Evolutionary conservation across 2,113 vertebrate species (phyloP).

Genomic region (Labeo catla): DNA sequence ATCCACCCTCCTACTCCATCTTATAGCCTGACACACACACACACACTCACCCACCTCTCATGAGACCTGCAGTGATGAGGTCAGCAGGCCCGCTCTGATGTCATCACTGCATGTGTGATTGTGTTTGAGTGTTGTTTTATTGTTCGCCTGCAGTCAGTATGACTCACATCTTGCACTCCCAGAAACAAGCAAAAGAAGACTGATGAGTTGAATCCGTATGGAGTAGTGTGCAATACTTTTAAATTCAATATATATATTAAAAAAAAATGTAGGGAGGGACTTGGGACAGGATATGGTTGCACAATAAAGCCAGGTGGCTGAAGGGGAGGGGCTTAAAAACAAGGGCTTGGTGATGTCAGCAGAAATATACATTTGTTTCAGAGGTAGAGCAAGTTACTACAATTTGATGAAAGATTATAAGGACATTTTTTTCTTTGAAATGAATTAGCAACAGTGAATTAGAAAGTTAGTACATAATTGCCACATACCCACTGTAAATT

Average conservation of each 20-base stretch:
- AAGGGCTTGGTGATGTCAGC: background rate
- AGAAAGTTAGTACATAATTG: too few species aligned
- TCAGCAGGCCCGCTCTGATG: slow-evolving; percentile 51
- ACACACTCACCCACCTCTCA: background rate
- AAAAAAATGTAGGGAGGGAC: background rate
- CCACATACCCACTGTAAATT: too few species aligned
- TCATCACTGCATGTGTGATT: slow-evolving; percentile 46
- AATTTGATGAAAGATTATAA: too few species aligned
- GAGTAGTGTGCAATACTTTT: background rate
- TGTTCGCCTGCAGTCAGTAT: slow-evolving; percentile 37
- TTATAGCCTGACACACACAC: background rate
- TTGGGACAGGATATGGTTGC: background rate
- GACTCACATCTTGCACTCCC: slow-evolving; percentile 22
- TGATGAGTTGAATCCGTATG: background rate
- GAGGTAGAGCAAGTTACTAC: background rate
- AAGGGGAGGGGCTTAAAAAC: background rate
- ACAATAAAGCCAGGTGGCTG: background rate
- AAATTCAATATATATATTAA: background rate
- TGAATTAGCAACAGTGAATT: too few species aligned
- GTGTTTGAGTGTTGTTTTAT: slow-evolving; percentile 11
- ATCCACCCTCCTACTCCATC: slow-evolving; percentile 1
- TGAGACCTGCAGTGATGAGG: slow-evolving; percentile 36
- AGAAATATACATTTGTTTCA: background rate
- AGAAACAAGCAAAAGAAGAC: background rate
- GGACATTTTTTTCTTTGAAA: too few species aligned